Conservation (phyloP, 2,888 invertebrate species). For the Miltochrista miniata region DNA sequence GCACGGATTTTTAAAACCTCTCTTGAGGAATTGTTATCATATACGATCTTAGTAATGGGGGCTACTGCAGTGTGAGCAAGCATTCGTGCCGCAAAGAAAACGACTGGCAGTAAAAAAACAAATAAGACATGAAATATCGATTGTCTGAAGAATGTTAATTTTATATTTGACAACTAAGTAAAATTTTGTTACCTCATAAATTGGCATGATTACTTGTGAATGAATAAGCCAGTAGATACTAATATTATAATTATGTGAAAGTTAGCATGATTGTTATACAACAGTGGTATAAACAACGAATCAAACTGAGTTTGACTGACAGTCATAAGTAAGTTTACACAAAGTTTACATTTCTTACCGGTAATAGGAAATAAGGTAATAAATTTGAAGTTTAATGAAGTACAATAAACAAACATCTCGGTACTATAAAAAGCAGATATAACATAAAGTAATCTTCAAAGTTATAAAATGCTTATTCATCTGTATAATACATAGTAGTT, state of each 20-base stretch:
- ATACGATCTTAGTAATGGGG: conserved; percentile 20
- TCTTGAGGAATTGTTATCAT: conserved; percentile 15
- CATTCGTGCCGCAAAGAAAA: conserved; percentile 27
- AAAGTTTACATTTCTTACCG: no score
- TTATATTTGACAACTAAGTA: not conserved
- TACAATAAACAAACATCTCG: no score
- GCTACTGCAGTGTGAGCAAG: conserved; percentile 7
- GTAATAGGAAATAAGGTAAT: no score
- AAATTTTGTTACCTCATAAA: not conserved
- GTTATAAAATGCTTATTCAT: no score
- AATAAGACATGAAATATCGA: not conserved
- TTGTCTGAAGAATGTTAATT: not conserved
- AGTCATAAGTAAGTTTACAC: no score
- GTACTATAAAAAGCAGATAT: no score
- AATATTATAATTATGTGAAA: no score
- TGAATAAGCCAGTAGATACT: not conserved
- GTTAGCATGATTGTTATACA: no score
- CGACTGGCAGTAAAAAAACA: conserved; percentile 26
- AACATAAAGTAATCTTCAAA: no score
- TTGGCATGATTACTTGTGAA: not conserved
- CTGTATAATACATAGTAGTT: not conserved
- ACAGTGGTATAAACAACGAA: no score
- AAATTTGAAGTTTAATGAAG: no score
- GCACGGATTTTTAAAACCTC: conserved; percentile 29
- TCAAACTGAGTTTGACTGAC: no score